Percentiles rank a stretch among this genome's conserved stretches.
Conservation (phyloP, 2,888 invertebrate species). For the Nemotelus pantherinus region DNA sequence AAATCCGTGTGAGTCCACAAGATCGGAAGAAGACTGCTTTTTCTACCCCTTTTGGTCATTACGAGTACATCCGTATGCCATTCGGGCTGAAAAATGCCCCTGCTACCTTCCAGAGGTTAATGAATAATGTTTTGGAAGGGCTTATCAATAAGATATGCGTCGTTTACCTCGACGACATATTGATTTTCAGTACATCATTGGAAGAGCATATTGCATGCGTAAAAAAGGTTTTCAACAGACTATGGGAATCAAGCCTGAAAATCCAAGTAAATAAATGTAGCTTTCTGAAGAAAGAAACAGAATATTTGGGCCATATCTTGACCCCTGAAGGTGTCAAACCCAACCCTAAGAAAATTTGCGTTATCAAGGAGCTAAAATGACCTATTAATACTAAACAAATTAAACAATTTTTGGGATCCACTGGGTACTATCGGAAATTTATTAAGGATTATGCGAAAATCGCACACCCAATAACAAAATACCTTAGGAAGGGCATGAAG, state of each 20-base stretch:
- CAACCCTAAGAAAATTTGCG: constrained; percentile 9
- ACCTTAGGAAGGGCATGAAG: constrained; percentile 40
- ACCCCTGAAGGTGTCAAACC: constrained; percentile 12
- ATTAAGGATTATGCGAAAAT: constrained; percentile 35
- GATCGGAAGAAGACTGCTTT: too few species aligned
- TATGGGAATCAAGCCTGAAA: not conserved
- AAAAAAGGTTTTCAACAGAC: not conserved
- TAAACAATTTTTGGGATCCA: constrained; percentile 53
- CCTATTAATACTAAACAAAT: constrained; percentile 51
- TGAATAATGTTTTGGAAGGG: too few species aligned
- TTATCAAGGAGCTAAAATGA: not conserved
- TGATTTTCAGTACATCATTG: constrained; percentile 5
- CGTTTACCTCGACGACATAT: constrained; percentile 14
- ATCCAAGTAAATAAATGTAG: too few species aligned
- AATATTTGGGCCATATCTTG: constrained; percentile 25
- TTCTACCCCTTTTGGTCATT: too few species aligned
- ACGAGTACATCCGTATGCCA: too few species aligned
- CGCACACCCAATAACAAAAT: constrained; percentile 47
- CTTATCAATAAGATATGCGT: too few species aligned
- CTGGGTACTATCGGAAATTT: constrained; percentile 19
- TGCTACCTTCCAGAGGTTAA: too few species aligned
- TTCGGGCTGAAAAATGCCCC: too few species aligned
- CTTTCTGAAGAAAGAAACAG: constrained; percentile 8
- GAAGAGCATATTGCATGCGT: constrained; percentile 6
- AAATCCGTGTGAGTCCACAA: too few species aligned